These are phyloP conservation scores for Corvus hawaiiensis DNA, from an alignment of 2,113 vertebrate species.

Conservation along the genomic window DNA sequence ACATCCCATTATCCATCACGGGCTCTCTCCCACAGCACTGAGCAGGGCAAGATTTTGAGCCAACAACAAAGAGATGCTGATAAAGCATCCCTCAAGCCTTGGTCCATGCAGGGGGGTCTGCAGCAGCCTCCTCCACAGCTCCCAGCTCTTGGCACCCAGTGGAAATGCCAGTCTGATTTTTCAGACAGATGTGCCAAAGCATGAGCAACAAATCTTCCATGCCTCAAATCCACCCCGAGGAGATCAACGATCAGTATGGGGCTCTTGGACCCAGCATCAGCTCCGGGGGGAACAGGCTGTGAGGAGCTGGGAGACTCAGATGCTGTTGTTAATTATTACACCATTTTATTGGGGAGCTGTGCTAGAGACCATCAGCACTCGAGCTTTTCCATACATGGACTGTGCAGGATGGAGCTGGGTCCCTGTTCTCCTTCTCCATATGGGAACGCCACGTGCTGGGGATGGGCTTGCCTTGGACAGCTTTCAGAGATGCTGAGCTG, in stretches of 20 bases:
- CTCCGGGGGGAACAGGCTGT: background rate
- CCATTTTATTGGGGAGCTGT: background rate
- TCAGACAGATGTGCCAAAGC: background rate
- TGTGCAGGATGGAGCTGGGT: background rate
- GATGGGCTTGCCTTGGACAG: background rate
- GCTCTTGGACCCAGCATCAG: background rate
- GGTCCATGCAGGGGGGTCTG: background rate
- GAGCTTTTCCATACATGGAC: constrained; percentile 22
- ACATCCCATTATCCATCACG: accelerated
- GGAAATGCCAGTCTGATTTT: background rate
- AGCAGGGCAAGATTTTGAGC: background rate
- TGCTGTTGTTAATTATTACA: constrained; percentile 34
- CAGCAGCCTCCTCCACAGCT: background rate
- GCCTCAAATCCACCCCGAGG: background rate
- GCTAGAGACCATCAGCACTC: background rate
- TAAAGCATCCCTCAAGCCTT: background rate
- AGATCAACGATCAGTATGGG: background rate
- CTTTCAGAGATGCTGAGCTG: constrained; percentile 1
- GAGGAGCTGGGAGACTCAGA: background rate
- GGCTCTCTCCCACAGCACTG: background rate
- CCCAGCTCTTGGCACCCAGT: background rate
- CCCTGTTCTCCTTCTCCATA: background rate
- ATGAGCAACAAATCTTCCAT: background rate
- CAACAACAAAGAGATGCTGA: background rate
- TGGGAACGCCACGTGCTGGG: background rate